Base-by-base conservation (phyloP, 2,113 vertebrate species). In the Crypturellus undulatus region DNA sequence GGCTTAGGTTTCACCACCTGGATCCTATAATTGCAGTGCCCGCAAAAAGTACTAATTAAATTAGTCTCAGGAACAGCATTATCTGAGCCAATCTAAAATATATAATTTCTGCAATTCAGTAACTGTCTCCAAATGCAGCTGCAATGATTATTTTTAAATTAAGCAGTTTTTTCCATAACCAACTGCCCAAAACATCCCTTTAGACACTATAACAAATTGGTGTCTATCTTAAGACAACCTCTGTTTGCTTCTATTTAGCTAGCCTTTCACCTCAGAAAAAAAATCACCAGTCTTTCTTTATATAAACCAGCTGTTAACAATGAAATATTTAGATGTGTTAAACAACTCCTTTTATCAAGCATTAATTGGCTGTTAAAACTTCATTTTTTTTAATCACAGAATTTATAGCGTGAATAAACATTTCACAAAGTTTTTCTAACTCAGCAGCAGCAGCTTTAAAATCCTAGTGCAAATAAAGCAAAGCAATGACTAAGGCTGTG, bases 211-310 rank as follows among this genome's bases (percentile, higher is more conserved):
- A 51, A 92, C 54, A 84, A 94, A 92, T 25, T 7, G 2, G 38
- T 45, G 40, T 67, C 63, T 64, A 20, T 75, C 80, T 75, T 90
- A 68, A 91, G 86, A 79, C 56, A 42, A 67, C 52, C 10, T 62
- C 30, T 36, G 49, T 63, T 84, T 89, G 60, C 67, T 89, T 85
- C 47, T 78, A 77, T 38, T 93, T 85, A 64, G 34, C 62, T 92
- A 88, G 51, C 79, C 65, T 90, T 94, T 94, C 60, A 93, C 64
- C 88, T 95, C 73, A 63, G 87, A 90, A 95, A 64, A 88, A 38
- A 38, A 38, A n/a, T 69, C 70, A 73, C 54, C 25, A 84, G 36
- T 24, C 8, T 88, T 92, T 86, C 9, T 70, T 83, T 28, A 52
- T 65, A 82, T 71, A 92, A 92, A 69, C 36, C 71, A 94, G 77